Evolutionary conservation across 2,888 invertebrate genomes (phyloP).

Genomic region (Agonopterix subpropinquella): DNA sequence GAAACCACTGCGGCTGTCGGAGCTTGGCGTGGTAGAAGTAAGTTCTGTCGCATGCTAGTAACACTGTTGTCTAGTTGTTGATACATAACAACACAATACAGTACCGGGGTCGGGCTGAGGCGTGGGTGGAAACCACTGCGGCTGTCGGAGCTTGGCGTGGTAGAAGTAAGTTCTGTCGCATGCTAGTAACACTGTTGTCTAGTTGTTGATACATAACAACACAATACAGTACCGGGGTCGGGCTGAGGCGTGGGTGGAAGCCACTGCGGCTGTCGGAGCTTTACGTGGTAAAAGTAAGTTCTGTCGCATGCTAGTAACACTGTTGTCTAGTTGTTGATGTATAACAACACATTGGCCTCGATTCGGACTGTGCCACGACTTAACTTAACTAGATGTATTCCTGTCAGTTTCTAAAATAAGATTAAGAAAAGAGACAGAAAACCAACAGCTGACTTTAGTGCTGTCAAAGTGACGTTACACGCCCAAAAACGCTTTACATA

Average conservation of each 20-base stretch:
- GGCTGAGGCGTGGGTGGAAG: slow-evolving; percentile 77
- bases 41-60: slow-evolving; percentile 89
- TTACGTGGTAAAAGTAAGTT: slow-evolving; percentile 93
- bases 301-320: slow-evolving; percentile 85
- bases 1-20: slow-evolving; percentile 87
- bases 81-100: too few species aligned
- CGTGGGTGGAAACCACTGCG: slow-evolving; percentile 86
- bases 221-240: slow-evolving; percentile 4
- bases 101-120: slow-evolving; percentile 38
- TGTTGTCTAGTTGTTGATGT: slow-evolving; percentile 69
- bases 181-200: slow-evolving; percentile 84
- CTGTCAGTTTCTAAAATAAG: too few species aligned
- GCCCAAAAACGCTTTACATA: too few species aligned
- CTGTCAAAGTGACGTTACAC: too few species aligned
- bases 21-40: slow-evolving; percentile 91
- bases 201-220: slow-evolving; percentile 36
- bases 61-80: slow-evolving; percentile 57
- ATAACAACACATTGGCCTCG: too few species aligned
- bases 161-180: slow-evolving; percentile 96
- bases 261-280: slow-evolving; percentile 87
- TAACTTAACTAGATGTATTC: too few species aligned
- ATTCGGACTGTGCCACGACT: too few species aligned
- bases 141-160: slow-evolving; percentile 84
- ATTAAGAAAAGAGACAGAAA: too few species aligned
- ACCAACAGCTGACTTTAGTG: too few species aligned